Percentiles rank a stretch among this genome's conserved stretches.
phyloP scores from a whole-genome alignment of 2,113 vertebrate species.

The Bubo blakistoni region DNA sequence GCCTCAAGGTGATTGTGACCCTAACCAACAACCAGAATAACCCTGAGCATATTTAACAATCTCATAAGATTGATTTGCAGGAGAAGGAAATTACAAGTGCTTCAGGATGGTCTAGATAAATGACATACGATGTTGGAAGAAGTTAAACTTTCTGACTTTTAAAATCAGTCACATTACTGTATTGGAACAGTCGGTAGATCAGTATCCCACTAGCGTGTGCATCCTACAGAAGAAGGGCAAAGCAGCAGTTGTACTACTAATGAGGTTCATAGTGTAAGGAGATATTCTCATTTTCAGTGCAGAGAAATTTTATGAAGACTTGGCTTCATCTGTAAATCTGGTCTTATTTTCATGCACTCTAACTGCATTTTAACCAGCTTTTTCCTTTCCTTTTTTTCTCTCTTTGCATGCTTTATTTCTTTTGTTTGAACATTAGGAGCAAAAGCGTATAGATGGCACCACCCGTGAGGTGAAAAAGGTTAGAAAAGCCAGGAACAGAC shows the following conservation, averaged over 20 bases:
- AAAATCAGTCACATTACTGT: background rate
- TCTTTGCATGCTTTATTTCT: constrained; percentile 71
- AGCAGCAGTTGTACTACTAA: background rate
- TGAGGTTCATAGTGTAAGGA: background rate
- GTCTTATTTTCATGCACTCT: constrained; percentile 50
- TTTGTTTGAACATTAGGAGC: constrained; percentile 83
- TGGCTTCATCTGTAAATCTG: constrained; percentile 31
- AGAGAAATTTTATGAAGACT: background rate
- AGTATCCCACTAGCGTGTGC: background rate
- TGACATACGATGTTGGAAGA: background rate
- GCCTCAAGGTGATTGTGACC: background rate
- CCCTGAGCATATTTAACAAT: background rate
- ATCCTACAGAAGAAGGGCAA: background rate
- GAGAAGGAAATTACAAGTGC: background rate
- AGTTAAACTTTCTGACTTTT: background rate
- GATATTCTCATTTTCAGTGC: background rate
- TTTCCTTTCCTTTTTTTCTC: constrained; percentile 71
- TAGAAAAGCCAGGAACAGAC: constrained; percentile 96
- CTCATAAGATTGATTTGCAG: background rate
- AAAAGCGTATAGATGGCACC: constrained; percentile 94
- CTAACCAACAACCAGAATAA: background rate
- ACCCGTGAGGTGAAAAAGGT: constrained; percentile 99
- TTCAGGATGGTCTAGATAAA: background rate
- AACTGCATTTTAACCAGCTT: constrained; percentile 73
- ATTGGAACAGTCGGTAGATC: background rate